Percentiles rank a stretch among this genome's conserved stretches.
Conservation (phyloP, 1,140 invertebrate genomes). For the Phthorimaea operculella region DNA sequence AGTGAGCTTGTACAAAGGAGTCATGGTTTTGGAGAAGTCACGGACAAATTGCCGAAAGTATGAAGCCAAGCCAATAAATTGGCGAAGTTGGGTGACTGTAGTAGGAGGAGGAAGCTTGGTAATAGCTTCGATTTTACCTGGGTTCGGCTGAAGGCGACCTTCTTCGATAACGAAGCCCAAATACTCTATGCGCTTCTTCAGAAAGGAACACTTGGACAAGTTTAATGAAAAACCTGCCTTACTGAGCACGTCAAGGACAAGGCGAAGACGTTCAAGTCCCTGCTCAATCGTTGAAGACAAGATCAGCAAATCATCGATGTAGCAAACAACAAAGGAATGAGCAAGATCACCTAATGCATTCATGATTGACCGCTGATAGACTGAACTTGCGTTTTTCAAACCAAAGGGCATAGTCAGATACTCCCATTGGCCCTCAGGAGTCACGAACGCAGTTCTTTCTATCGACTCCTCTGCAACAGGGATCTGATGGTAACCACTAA, state of each 20-base stretch:
- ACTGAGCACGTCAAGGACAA: conserved; percentile 11
- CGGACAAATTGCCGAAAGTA: conserved; percentile 14
- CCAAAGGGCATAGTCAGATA: conserved; percentile 38
- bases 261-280: conserved; percentile 10
- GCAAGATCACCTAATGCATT: conserved; percentile 7
- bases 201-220: conserved; percentile 32
- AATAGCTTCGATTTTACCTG: conserved; percentile 26
- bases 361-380: conserved; percentile 26
- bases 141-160: conserved; percentile 30
- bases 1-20: too few species aligned
- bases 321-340: conserved; percentile 9
- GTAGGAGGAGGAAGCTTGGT: conserved; percentile 12
- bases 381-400: conserved; percentile 28
- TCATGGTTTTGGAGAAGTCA: too few species aligned
- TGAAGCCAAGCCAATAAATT: conserved; percentile 20
- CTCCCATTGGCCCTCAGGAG: conserved; percentile 40
- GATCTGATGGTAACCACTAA: conserved; percentile 63
- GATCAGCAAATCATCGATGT: conserved; percentile 21
- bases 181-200: conserved; percentile 29
- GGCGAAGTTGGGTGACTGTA: conserved; percentile 18
- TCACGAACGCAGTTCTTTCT: conserved; percentile 57
- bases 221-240: conserved; percentile 19
- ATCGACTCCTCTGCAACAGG: conserved; percentile 33
- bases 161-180: conserved; percentile 24
- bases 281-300: conserved; percentile 3